phyloP scores from a whole-genome alignment of 1,140 invertebrate species.

The Drosophila setifemur region DNA sequence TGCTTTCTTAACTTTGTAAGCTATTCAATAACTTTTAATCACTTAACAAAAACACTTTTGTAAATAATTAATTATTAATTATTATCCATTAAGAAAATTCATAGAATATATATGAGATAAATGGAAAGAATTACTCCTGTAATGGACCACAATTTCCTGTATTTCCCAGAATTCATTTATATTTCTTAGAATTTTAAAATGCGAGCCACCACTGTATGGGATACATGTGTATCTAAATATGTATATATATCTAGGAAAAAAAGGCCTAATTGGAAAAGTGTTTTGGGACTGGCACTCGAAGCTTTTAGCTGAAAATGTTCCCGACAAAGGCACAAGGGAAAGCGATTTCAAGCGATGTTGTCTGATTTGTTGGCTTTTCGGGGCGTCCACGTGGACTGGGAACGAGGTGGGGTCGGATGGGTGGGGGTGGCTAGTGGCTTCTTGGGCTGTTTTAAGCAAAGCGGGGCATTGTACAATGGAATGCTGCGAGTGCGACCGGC shows the following conservation, averaged over 20 bases:
- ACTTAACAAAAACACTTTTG: no score
- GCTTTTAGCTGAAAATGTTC: constrained; percentile 72
- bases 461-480: constrained; percentile 36
- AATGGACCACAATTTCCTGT: no score
- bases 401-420: neutral
- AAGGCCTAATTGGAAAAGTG: constrained; percentile 78
- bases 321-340: constrained; percentile 54
- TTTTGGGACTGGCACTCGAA: constrained; percentile 73
- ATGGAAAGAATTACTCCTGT: no score
- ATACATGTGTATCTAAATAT: constrained; percentile 4
- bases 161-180: no score
- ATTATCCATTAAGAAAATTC: no score
- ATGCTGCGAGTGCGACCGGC: constrained; percentile 40
- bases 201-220: constrained; percentile 1
- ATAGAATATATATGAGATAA: no score
- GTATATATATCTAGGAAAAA: constrained; percentile 36
- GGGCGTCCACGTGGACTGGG: neutral
- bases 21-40: no score
- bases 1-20: no score
- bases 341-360: constrained; percentile 46
- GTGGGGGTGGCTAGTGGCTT: constrained; percentile 27
- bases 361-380: constrained; percentile 70
- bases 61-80: no score
- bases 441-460: constrained; percentile 59
- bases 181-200: neutral